Base-by-base conservation (phyloP, 2,888 invertebrate species). In the Neoascia interrupta region DNA sequence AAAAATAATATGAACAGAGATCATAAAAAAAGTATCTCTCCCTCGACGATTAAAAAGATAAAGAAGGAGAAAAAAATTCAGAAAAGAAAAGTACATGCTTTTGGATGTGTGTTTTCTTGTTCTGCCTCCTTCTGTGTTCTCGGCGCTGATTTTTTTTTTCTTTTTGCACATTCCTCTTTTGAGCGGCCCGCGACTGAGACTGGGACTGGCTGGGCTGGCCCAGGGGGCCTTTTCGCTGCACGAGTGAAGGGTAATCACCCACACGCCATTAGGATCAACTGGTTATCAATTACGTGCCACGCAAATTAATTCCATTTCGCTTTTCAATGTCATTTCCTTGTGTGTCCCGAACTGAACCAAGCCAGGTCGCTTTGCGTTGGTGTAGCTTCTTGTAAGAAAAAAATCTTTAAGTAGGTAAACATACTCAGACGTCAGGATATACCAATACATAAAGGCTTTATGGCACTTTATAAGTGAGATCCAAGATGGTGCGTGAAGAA, bases 261-360 rank as follows among this genome's bases (percentile, higher is more conserved):
- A 73, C 79, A 79, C 54, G 73, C 72, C 72, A 79, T 73, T 73
- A 79, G 66, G 73, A 79, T 79, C 61, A 79, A 79, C 66, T 73
- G 72, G 66, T 68, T 79, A 79, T 79, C 79, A 73, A 73, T 79
- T 73, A 73, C 66, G 66, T 73, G 79, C 66, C 73, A 54, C 79
- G 66, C 72, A 72, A 79, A 61, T 73, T 66, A 73, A 73, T 79
- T 66, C 60, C 53, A 45, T 73, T 79, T 73, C 72, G 54, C 66
- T 79, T 79, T 79, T 79, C 79, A 79, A 73, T 79, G 73, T 68
- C 66, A 79, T 79, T 79, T 79, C 79, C 73, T 73, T 73, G 66
- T 72, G 56, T 75, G 26, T 53, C 37, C n/a, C n/a, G n/a, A n/a
- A n/a, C n/a, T n/a, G n/a, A n/a, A n/a, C n/a, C n/a, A n/a, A n/a